Evolutionary conservation across 2,797 vertebrate species (phyloP).

Genomic region (Melanotaenia trifasciata): DNA sequence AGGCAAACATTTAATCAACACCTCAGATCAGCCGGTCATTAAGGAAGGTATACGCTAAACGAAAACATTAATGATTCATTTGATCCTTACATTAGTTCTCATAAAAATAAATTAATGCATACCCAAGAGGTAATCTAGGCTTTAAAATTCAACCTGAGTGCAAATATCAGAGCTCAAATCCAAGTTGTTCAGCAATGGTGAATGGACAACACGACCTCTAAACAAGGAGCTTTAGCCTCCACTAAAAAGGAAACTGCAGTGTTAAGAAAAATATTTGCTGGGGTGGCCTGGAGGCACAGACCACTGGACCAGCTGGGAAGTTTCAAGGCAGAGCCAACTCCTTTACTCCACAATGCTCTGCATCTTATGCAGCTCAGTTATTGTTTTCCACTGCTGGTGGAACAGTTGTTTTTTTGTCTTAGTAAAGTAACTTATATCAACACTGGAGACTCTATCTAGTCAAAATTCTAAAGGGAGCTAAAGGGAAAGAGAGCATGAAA

Average conservation of each 20-base stretch:
- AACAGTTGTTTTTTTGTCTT: not conserved
- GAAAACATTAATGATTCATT: constrained; percentile 38
- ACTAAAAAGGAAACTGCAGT: constrained; percentile 65
- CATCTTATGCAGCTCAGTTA: constrained; percentile 5
- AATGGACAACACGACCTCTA: constrained; percentile 40
- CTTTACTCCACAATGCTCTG: constrained; percentile 14
- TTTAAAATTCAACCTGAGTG: constrained; percentile 11
- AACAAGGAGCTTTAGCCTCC: constrained; percentile 59
- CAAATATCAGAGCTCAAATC: constrained; percentile 22
- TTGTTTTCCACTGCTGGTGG: constrained; percentile 6
- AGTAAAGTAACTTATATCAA: constrained; percentile 18
- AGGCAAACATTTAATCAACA: constrained; percentile 79
- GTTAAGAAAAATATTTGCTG: constrained; percentile 71
- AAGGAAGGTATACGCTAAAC: constrained; percentile 39
- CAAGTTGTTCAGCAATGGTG: constrained; percentile 28
- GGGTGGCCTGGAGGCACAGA: constrained; percentile 44
- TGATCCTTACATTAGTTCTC: constrained; percentile 32
- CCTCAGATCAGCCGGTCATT: constrained; percentile 65
- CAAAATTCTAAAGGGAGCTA: not conserved
- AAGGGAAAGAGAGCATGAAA: constrained; percentile 15
- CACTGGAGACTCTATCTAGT: constrained; percentile 2
- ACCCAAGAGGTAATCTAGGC: constrained; percentile 11
- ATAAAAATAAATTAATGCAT: constrained; percentile 23
- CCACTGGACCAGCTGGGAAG: constrained; percentile 50
- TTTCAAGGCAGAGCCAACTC: constrained; percentile 19